A percentile compares a stretch with the other conserved stretches of the same genome.
These are phyloP conservation scores for Ceriagrion tenellum DNA, from an alignment of 2,888 invertebrate species.

Conservation along the genomic window DNA sequence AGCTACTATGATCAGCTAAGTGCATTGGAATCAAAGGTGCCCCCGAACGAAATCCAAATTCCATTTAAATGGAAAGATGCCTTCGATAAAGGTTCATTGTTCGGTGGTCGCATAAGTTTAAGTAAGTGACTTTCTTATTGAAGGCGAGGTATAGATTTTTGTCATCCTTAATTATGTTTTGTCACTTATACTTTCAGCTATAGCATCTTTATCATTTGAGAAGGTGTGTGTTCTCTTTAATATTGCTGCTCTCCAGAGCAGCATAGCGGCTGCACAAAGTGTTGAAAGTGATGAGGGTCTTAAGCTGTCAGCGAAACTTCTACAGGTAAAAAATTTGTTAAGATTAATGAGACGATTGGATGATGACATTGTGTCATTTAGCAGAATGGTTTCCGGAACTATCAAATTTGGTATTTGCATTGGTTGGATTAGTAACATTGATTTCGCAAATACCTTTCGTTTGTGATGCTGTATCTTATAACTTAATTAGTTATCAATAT, in stretches of 20 bases:
- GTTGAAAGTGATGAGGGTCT: slow-evolving; percentile 95
- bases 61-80: slow-evolving; percentile 99
- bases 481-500: too few relatives aligned
- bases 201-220: slow-evolving; percentile 94
- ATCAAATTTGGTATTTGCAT: too few relatives aligned
- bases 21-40: slow-evolving; percentile 95
- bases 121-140: slow-evolving; percentile 83
- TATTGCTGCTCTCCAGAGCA: slow-evolving; percentile 95
- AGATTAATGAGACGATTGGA: background rate
- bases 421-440: too few relatives aligned
- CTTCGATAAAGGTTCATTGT: slow-evolving; percentile 96
- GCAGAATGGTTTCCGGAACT: too few relatives aligned
- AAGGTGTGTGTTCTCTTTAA: slow-evolving; percentile 97
- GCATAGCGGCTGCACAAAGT: slow-evolving; percentile 90
- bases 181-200: slow-evolving; percentile 81
- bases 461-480: too few relatives aligned
- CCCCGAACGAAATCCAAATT: slow-evolving; percentile 95
- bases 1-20: slow-evolving; percentile 98
- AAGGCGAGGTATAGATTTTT: background rate
- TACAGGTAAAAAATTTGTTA: slow-evolving; percentile 83
- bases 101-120: slow-evolving; percentile 93
- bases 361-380: background rate
- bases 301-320: slow-evolving; percentile 93
- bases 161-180: slow-evolving; percentile 68
- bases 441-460: too few relatives aligned